A percentile compares a stretch with the other conserved stretches of the same genome.
Conservation (phyloP, 1,140 invertebrate genomes). For the Argopecten irradians region DNA sequence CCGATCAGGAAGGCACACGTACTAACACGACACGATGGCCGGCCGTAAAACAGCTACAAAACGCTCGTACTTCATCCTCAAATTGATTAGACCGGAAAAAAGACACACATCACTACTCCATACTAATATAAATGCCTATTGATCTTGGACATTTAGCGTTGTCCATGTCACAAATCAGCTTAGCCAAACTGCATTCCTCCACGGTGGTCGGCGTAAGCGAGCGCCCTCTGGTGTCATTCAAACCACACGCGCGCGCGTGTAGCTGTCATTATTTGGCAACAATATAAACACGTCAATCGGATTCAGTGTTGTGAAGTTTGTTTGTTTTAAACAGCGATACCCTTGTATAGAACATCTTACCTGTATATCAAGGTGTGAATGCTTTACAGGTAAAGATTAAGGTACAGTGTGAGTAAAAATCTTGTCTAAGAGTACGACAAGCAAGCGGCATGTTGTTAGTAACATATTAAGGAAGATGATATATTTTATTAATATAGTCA, state of each 20-base stretch:
- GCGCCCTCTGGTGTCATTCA: slow-evolving; percentile 19
- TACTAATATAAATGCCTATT: slow-evolving; percentile 13
- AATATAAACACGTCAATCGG: neutral
- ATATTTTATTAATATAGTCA: too few relatives aligned
- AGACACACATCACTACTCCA: neutral
- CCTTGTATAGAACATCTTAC: neutral
- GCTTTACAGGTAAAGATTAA: too few relatives aligned
- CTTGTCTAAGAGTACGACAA: too few relatives aligned
- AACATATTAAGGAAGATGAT: too few relatives aligned
- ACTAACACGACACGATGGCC: neutral
- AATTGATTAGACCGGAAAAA: slow-evolving; percentile 2
- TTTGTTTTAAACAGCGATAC: neutral
- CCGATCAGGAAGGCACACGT: neutral
- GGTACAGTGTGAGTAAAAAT: too few relatives aligned
- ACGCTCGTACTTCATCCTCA: neutral
- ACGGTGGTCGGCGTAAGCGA: neutral
- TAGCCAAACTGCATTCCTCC: neutral
- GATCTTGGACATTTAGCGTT: neutral
- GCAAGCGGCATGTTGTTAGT: too few relatives aligned
- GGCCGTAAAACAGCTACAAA: neutral
- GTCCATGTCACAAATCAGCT: slow-evolving; percentile 14
- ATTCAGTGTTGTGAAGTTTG: neutral
- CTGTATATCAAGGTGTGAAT: too few relatives aligned
- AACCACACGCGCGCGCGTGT: neutral
- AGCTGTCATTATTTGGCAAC: neutral